Evolutionary conservation across 1,140 invertebrate species (phyloP).

Genomic region (Telenomus remus): DNA sequence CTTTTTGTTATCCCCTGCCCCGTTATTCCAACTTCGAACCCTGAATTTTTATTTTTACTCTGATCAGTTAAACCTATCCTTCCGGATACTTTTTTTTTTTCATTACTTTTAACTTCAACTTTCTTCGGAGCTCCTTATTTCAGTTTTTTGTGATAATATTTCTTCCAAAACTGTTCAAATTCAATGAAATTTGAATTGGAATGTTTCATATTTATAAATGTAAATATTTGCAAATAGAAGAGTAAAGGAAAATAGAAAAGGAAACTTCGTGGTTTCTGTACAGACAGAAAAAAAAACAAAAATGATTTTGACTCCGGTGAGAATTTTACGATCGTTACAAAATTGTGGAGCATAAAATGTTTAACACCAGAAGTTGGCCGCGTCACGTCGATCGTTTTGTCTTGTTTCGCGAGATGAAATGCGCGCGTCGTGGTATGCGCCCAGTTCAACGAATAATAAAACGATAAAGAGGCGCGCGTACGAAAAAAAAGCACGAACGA

Average conservation of each 20-base stretch:
- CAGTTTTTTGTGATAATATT: too few relatives aligned
- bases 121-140: too few relatives aligned
- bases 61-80: not conserved
- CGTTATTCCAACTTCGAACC: conserved; percentile 3
- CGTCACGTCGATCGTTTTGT: conserved; percentile 41
- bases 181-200: too few relatives aligned
- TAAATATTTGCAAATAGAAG: too few relatives aligned
- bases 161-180: too few relatives aligned
- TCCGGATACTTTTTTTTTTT: not conserved
- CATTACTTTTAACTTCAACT: too few relatives aligned
- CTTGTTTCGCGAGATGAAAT: conserved; percentile 31
- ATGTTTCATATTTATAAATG: too few relatives aligned
- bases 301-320: not conserved
- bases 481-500: conserved; percentile 1
- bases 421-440: conserved; percentile 19
- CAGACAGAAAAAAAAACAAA: too few relatives aligned
- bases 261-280: too few relatives aligned
- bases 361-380: conserved; percentile 31
- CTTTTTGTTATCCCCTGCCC: conserved; percentile 11
- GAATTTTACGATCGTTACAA: conserved; percentile 38
- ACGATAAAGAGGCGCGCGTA: conserved; percentile 13
- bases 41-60: too few relatives aligned
- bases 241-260: too few relatives aligned
- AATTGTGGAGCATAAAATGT: conserved; percentile 31
- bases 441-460: conserved; percentile 29